Evolutionary conservation across 2,113 vertebrate genomes (phyloP).

Genomic region (Panthera leo): DNA sequence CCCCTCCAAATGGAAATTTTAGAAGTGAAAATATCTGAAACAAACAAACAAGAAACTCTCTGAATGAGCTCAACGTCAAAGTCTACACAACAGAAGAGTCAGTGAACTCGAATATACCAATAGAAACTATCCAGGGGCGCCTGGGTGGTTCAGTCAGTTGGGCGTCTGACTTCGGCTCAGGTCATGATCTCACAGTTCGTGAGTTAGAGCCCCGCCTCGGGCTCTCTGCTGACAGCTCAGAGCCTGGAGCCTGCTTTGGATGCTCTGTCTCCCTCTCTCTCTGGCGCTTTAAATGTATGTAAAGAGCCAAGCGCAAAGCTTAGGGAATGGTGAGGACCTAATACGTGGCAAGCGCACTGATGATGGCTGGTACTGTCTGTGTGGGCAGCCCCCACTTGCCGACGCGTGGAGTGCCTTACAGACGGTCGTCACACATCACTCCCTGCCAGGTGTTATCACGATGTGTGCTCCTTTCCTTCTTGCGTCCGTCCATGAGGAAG

Average conservation of each 20-base stretch:
- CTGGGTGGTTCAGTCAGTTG: no score
- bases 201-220: no score
- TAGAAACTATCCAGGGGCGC: neutral
- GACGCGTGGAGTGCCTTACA: neutral
- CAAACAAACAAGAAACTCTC: neutral
- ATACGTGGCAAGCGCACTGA: neutral
- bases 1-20: neutral
- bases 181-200: no score
- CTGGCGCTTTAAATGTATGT: no score
- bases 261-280: no score
- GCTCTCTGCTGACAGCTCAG: no score
- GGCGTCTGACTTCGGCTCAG: no score
- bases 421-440: neutral
- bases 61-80: neutral
- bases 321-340: neutral
- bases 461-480: accelerated
- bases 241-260: no score
- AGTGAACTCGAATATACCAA: neutral
- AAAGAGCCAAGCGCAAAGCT: neutral
- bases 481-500: neutral
- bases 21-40: neutral
- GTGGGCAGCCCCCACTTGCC: neutral
- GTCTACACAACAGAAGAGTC: neutral
- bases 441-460: neutral
- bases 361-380: neutral